These are phyloP conservation scores for Callopanchax toddi DNA, from an alignment of 2,113 vertebrate species.

Conservation along the genomic window DNA sequence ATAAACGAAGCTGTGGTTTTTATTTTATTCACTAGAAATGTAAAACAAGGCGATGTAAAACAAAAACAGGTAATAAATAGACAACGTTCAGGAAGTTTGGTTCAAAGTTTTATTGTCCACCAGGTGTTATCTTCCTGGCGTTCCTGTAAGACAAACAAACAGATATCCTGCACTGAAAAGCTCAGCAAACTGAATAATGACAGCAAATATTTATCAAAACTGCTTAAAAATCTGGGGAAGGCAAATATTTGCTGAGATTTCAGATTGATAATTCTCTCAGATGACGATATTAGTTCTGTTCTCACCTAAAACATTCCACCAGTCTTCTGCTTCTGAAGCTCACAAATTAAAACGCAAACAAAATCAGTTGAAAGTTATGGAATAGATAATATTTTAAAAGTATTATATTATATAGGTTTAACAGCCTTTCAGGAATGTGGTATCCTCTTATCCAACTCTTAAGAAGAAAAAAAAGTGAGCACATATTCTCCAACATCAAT, in stretches of 20 bases:
- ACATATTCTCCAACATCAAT: conserved; percentile 8
- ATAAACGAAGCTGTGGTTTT: neutral
- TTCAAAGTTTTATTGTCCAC: conserved; percentile 22
- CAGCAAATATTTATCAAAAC: neutral
- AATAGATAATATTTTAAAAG: too few relatives aligned
- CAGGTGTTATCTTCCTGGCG: conserved; percentile 11
- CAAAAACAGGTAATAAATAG: neutral
- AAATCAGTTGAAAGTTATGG: neutral
- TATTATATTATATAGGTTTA: neutral
- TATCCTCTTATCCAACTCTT: neutral
- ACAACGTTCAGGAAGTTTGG: neutral
- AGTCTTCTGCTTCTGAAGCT: neutral
- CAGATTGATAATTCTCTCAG: neutral
- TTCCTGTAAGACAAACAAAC: conserved; percentile 42
- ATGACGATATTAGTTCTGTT: too few relatives aligned
- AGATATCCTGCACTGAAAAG: neutral
- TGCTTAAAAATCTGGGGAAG: neutral
- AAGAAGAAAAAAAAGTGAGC: neutral
- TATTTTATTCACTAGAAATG: neutral
- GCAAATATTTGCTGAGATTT: neutral
- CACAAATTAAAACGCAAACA: neutral
- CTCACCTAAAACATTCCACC: neutral
- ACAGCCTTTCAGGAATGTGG: neutral
- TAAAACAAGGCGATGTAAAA: too few relatives aligned
- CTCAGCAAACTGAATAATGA: neutral